These are phyloP conservation scores for Phocoena phocoena DNA, from an alignment of 2,113 vertebrate species.

Conservation along the genomic window DNA sequence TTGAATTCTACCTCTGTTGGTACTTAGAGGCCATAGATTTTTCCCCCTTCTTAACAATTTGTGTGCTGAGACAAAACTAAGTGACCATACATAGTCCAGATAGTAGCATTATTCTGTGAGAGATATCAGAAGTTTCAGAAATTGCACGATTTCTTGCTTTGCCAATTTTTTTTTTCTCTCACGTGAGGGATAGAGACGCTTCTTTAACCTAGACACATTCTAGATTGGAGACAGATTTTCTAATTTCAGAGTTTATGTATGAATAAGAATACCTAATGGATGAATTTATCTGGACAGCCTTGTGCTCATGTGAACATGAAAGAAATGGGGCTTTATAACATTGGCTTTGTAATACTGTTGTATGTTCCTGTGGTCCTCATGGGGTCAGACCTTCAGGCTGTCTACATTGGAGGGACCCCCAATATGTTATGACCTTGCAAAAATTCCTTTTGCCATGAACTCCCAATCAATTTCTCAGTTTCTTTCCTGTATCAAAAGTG, in stretches of 20 bases:
- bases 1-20: conserved; percentile 59
- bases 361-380: accelerated
- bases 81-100: not conserved
- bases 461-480: not conserved
- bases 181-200: not conserved
- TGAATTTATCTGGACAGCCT: not conserved
- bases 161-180: not conserved
- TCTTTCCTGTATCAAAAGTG: conserved; percentile 20
- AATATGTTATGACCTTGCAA: not conserved
- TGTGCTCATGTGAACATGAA: not conserved
- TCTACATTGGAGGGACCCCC: not conserved
- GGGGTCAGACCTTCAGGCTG: not conserved
- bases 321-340: not conserved
- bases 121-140: conserved; percentile 25
- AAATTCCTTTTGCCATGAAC: not conserved
- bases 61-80: conserved; percentile 29
- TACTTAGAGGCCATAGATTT: not conserved
- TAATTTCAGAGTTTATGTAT: not conserved
- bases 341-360: not conserved
- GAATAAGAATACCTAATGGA: not conserved
- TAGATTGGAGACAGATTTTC: not conserved
- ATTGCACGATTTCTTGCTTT: not conserved
- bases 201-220: not conserved
- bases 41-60: not conserved
- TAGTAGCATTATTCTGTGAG: not conserved